A percentile compares a stretch with the other conserved stretches of the same genome.
Evolutionary conservation across 2,113 vertebrate genomes (phyloP).

Genomic region (Melanerpes aurifrons): DNA sequence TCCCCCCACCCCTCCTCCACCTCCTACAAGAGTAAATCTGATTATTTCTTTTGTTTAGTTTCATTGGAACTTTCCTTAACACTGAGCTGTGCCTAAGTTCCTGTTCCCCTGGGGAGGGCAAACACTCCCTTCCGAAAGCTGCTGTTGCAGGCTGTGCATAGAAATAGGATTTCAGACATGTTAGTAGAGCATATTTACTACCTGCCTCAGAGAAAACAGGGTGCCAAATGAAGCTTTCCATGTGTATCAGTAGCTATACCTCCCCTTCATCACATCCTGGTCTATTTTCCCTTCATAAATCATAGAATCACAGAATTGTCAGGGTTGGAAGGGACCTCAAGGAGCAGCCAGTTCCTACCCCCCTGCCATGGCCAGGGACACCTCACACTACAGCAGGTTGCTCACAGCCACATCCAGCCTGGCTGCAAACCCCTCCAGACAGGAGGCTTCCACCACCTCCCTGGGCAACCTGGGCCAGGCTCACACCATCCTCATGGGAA

Average conservation of each 20-base stretch:
- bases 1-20: too few relatives aligned
- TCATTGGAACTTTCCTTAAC: slow-evolving; percentile 20
- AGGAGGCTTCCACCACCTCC: too few relatives aligned
- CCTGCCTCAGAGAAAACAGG: background rate
- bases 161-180: slow-evolving; percentile 23
- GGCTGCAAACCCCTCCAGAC: too few relatives aligned
- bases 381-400: too few relatives aligned
- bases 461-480: too few relatives aligned
- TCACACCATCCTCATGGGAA: too few relatives aligned
- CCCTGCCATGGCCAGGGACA: too few relatives aligned
- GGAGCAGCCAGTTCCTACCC: too few relatives aligned
- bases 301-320: too few relatives aligned
- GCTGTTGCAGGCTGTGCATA: slow-evolving; percentile 11
- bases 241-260: slow-evolving; percentile 24
- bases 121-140: slow-evolving; percentile 2
- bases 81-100: background rate
- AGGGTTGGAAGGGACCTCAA: too few relatives aligned
- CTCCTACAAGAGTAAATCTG: background rate
- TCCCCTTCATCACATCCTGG: background rate
- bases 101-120: background rate
- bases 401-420: too few relatives aligned
- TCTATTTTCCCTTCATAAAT: slow-evolving; percentile 77
- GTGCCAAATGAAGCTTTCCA: background rate
- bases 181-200: slow-evolving; percentile 20
- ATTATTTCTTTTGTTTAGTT: slow-evolving; percentile 29